Evolutionary conservation across 2,888 invertebrate genomes (phyloP).

Genomic region (Diabrotica balteata): DNA sequence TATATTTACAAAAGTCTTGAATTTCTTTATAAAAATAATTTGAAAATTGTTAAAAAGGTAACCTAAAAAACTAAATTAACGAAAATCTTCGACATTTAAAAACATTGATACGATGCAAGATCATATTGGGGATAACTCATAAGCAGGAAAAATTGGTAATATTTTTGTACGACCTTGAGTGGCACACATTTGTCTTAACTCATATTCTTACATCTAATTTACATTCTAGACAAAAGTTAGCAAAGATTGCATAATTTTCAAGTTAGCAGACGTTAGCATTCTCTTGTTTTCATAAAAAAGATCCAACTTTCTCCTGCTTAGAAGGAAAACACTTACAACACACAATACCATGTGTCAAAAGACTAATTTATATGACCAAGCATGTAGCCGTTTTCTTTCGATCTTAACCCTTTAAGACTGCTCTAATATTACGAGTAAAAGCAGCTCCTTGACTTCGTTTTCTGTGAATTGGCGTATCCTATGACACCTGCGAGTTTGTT

Average conservation of each 20-base stretch:
- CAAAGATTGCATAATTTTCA: no score
- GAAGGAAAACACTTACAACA: constrained; percentile 18
- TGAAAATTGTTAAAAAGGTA: constrained; percentile 36
- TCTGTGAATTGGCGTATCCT: constrained; percentile 37
- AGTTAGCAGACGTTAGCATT: background rate
- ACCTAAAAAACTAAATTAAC: constrained; percentile 43
- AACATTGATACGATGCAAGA: constrained; percentile 44
- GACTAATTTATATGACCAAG: constrained; percentile 41
- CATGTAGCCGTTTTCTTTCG: constrained; percentile 39
- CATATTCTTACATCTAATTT: no score
- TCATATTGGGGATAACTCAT: constrained; percentile 40
- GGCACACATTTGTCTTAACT: no score
- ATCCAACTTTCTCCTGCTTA: background rate
- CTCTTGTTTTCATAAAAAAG: background rate
- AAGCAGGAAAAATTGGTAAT: background rate
- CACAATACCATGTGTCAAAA: constrained; percentile 21
- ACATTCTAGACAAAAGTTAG: no score
- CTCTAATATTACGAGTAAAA: constrained; percentile 67
- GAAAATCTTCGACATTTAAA: constrained; percentile 13
- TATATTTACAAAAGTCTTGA: constrained; percentile 34
- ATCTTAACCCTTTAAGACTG: constrained; percentile 9
- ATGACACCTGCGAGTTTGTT: constrained; percentile 50
- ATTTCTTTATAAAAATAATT: constrained; percentile 12
- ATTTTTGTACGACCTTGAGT: no score
- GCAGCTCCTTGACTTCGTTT: constrained; percentile 66